Conservation (phyloP, 2,113 vertebrate genomes). For the Podiceps cristatus region DNA sequence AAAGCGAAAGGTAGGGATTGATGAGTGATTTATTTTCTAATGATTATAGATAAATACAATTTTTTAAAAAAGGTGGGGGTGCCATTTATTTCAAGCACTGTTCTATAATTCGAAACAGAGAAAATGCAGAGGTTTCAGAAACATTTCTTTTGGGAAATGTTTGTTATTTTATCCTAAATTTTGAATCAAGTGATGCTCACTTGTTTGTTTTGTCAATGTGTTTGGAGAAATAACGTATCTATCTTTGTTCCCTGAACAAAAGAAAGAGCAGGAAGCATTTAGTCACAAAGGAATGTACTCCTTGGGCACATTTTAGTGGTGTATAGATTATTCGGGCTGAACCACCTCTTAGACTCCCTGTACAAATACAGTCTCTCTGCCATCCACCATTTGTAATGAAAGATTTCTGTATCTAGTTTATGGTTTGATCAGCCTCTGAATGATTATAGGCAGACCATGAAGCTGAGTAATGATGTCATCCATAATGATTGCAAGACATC, state of each 20-base stretch:
- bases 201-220: neutral
- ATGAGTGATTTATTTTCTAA: neutral
- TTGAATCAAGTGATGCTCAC: neutral
- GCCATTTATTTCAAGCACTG: neutral
- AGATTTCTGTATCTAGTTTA: neutral
- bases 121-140: neutral
- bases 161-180: neutral
- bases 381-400: neutral
- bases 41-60: neutral
- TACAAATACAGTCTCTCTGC: neutral
- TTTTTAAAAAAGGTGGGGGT: neutral
- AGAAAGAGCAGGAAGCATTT: neutral
- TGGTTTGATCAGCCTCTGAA: neutral
- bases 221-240: neutral
- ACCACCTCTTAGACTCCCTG: neutral
- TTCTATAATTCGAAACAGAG: neutral
- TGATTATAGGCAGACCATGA: neutral
- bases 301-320: neutral
- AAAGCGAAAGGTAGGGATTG: neutral
- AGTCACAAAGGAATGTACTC: neutral
- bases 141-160: neutral
- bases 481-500: neutral
- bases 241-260: neutral
- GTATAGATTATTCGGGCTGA: neutral
- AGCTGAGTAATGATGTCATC: neutral